These are phyloP conservation scores for Megaceryle alcyon DNA, from an alignment of 2,797 vertebrate genomes.

Conservation along the genomic window DNA sequence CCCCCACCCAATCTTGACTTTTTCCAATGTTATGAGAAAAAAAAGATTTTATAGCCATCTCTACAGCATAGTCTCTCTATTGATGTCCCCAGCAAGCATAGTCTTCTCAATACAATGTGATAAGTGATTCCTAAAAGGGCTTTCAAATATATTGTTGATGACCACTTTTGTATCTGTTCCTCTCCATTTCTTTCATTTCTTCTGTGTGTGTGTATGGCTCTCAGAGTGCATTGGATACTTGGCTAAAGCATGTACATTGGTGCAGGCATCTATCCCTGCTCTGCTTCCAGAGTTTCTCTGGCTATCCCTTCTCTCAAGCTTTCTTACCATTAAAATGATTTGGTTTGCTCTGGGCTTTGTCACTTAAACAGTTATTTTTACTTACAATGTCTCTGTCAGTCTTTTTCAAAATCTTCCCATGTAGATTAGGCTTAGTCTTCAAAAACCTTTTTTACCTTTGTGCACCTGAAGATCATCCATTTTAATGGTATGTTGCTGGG, in stretches of 20 bases:
- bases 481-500: background rate
- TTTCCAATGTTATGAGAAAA: slow-evolving; percentile 32
- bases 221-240: background rate
- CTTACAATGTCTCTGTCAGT: background rate
- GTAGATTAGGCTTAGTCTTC: background rate
- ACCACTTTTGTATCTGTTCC: background rate
- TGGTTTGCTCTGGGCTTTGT: background rate
- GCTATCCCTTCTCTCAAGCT: background rate
- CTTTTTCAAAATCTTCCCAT: background rate
- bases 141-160: background rate
- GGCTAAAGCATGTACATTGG: background rate
- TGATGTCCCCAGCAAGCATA: background rate
- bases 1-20: background rate
- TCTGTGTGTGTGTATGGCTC: background rate
- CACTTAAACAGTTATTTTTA: background rate
- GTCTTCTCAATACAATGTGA: background rate
- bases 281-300: background rate
- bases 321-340: background rate
- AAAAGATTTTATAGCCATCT: background rate
- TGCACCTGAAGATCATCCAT: background rate
- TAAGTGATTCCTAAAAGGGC: background rate
- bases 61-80: background rate
- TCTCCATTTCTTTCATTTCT: slow-evolving; percentile 17
- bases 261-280: background rate
- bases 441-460: background rate